These are phyloP conservation scores for Tipula vernalis DNA, from an alignment of 2,888 invertebrate species.

Conservation along the genomic window DNA sequence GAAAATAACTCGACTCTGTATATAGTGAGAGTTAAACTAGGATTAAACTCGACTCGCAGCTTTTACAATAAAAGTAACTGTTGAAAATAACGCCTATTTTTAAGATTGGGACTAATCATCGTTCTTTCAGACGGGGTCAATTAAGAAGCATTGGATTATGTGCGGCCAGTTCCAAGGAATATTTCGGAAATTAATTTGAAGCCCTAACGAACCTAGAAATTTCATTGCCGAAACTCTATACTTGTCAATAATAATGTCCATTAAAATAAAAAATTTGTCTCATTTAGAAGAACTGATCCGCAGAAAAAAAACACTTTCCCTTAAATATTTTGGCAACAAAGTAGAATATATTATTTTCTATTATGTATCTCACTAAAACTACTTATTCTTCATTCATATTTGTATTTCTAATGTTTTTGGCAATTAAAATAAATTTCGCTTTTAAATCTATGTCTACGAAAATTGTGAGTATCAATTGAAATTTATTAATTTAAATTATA, in stretches of 20 bases:
- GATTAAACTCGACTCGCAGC: too few relatives aligned
- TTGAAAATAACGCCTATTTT: too few relatives aligned
- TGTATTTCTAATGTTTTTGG: background rate
- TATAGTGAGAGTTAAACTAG: too few relatives aligned
- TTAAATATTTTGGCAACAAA: background rate
- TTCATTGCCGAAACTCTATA: too few relatives aligned
- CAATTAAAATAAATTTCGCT: background rate
- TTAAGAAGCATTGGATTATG: too few relatives aligned
- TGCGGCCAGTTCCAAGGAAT: too few relatives aligned
- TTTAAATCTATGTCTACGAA: background rate
- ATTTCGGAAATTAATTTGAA: too few relatives aligned
- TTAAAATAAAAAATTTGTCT: background rate
- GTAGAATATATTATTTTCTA: background rate
- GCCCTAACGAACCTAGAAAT: too few relatives aligned
- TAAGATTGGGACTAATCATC: too few relatives aligned
- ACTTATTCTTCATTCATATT: background rate
- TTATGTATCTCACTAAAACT: background rate
- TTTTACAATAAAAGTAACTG: too few relatives aligned
- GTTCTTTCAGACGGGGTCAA: too few relatives aligned
- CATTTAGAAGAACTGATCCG: background rate
- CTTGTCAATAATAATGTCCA: background rate
- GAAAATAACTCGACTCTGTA: too few relatives aligned
- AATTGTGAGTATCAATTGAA: background rate
- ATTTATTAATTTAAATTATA: background rate
- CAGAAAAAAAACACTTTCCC: background rate